Evolutionary conservation across 2,797 vertebrate species (phyloP).

Genomic region (Phaenicophaeus curvirostris): DNA sequence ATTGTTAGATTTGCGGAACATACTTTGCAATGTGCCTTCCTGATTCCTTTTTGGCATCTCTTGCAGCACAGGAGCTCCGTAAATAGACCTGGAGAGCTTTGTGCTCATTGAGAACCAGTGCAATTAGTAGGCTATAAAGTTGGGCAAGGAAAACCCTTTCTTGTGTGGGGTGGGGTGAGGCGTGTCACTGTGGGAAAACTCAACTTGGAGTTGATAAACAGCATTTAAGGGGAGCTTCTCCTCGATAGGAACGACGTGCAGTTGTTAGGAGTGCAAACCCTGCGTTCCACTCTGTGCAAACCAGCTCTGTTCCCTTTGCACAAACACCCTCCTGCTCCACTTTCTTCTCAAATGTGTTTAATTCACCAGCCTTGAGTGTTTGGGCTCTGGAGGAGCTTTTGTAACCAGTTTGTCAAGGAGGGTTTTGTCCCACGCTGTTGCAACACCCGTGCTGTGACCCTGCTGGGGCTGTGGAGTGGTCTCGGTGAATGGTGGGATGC

Average conservation of each 20-base stretch:
- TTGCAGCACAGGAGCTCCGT: neutral
- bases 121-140: neutral
- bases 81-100: neutral
- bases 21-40: neutral
- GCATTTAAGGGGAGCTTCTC: neutral
- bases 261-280: neutral
- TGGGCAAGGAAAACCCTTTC: neutral
- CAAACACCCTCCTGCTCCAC: neutral
- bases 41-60: neutral
- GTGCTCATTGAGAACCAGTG: neutral
- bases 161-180: accelerated
- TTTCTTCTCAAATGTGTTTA: neutral
- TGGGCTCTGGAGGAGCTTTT: neutral
- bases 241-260: accelerated
- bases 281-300: accelerated
- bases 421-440: neutral
- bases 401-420: neutral
- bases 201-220: neutral
- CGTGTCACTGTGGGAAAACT: neutral
- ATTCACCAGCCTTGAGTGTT: accelerated
- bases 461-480: accelerated
- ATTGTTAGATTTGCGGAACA: neutral
- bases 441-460: neutral
- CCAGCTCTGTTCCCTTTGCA: neutral
- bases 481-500: neutral